Conservation (phyloP, 2,113 vertebrate genomes). For the Halichoeres trimaculatus region DNA sequence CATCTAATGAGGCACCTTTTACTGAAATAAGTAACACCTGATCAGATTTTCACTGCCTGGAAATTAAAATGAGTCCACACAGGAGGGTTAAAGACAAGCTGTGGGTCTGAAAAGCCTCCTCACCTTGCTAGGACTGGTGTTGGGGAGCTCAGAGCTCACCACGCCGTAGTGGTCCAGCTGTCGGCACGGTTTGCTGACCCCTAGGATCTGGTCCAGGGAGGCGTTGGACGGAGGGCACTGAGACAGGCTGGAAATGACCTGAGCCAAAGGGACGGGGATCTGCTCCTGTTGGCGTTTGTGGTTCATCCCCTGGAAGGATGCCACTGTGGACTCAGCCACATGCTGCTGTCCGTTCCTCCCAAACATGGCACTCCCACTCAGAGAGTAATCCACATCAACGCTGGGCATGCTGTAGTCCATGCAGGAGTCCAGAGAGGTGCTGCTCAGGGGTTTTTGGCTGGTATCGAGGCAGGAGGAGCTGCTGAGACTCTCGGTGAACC, state of each 20-base stretch:
- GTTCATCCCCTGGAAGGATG: constrained; percentile 60
- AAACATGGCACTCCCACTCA: constrained; percentile 41
- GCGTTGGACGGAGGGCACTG: constrained; percentile 68
- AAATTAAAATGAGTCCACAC: too few relatives aligned
- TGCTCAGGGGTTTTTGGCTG: constrained; percentile 54
- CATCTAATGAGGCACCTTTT: too few relatives aligned
- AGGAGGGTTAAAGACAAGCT: too few relatives aligned
- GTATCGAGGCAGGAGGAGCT: constrained; percentile 46
- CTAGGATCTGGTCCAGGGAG: constrained; percentile 75
- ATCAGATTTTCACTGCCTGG: too few relatives aligned
- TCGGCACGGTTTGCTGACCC: constrained; percentile 59
- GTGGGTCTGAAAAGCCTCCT: neutral
- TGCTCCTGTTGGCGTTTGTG: constrained; percentile 67
- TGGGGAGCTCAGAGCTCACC: constrained; percentile 55
- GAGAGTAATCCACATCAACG: constrained; percentile 36
- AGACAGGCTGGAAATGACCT: constrained; percentile 72
- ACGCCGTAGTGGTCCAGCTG: constrained; percentile 67
- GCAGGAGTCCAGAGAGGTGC: constrained; percentile 53
- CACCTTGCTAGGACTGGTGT: constrained; percentile 73
- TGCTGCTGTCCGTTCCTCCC: constrained; percentile 29
- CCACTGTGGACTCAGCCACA: constrained; percentile 12
- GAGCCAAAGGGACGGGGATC: constrained; percentile 57
- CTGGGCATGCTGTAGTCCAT: constrained; percentile 58
- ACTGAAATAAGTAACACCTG: too few relatives aligned
- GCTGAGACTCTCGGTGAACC: constrained; percentile 26